phyloP scores from a whole-genome alignment of 2,113 vertebrate species.

The Xenopus laevis region DNA sequence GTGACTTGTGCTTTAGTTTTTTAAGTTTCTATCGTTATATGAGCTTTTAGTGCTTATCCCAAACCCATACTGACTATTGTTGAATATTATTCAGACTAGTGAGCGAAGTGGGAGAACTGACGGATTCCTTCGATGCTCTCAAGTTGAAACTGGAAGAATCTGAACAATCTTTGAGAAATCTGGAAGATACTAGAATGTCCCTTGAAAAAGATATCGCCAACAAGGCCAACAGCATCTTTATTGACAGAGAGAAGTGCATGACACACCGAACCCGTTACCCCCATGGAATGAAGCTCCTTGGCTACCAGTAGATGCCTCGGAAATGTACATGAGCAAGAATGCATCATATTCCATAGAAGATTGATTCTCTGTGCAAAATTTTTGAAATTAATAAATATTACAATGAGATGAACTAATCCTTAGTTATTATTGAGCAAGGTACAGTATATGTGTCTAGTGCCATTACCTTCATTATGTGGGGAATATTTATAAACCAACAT shows the following conservation, averaged over 20 bases:
- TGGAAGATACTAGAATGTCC: constrained; percentile 69
- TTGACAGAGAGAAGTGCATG: constrained; percentile 74
- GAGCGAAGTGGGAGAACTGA: constrained; percentile 64
- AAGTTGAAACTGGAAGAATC: constrained; percentile 67
- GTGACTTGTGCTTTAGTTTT: too few species aligned
- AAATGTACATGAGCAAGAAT: too few species aligned
- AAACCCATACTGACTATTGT: neutral
- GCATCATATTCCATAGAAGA: too few species aligned
- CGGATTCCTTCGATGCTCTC: constrained; percentile 50
- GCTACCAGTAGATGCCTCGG: constrained; percentile 55
- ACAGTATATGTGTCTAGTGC: too few species aligned
- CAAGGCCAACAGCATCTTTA: constrained; percentile 74
- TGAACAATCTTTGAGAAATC: constrained; percentile 56
- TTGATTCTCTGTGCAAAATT: too few species aligned
- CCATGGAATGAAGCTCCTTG: constrained; percentile 54
- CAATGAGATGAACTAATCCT: too few species aligned
- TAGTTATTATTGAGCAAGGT: too few species aligned
- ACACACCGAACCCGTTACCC: constrained; percentile 59
- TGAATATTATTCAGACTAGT: constrained; percentile 59
- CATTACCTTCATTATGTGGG: too few species aligned
- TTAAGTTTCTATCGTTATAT: too few species aligned
- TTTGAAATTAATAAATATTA: too few species aligned
- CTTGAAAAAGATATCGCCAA: constrained; percentile 73
- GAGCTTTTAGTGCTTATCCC: neutral
- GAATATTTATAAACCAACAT: too few species aligned